Evolutionary conservation across 2,888 invertebrate species (phyloP), one percentile per base, ranked within the genome.

Genomic region (Agrotis exclamationis): DNA sequence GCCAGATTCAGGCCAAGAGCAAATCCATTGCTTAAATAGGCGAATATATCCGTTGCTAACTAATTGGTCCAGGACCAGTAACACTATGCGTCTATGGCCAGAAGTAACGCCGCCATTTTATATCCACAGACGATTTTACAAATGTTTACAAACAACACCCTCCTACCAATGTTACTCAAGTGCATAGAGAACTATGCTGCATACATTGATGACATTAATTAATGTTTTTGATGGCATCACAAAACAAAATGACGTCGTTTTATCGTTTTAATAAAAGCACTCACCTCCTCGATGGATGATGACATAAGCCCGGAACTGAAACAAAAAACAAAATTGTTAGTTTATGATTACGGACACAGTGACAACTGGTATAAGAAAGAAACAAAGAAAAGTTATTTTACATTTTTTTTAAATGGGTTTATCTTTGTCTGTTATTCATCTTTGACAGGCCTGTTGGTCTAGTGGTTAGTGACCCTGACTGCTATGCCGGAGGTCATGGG

Each of bases 271-370:
- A n/a, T n/a, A n/a, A n/a, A n/a, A n/a, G n/a, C 14, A 92, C 95
- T 93, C 77, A 96, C 95, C 95, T 96, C 96, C 84, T 96, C 96
- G 60, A 96, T 94, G 0, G 95, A 95, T 54, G 95, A 95, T 76
- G 96, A 95, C 89, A 94, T 86, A 65, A 95, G 89, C 18, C 95
- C 94, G 63, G 96, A 95, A 90, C 96, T 96, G 96, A n/a, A 95
- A 96, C 91, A 94, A 92, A 88, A 77, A 80, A 83, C 79, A 85
- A 74, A 81, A 65, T 24, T 70, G 62, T 68, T 64, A 58, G 9
- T 56, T 1, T 24, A 56, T 56, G 5, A 62, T n/a, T n/a, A 56
- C 56, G 53, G 39, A 45, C 1, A 44, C 6, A 9, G 39, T 18
- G 53, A n/a, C 50, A 64, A 20, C 28, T 63, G 50, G 14, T n/a